Conservation (phyloP, 1,140 invertebrate species). For the Daktulosphaira vitifoliae region DNA sequence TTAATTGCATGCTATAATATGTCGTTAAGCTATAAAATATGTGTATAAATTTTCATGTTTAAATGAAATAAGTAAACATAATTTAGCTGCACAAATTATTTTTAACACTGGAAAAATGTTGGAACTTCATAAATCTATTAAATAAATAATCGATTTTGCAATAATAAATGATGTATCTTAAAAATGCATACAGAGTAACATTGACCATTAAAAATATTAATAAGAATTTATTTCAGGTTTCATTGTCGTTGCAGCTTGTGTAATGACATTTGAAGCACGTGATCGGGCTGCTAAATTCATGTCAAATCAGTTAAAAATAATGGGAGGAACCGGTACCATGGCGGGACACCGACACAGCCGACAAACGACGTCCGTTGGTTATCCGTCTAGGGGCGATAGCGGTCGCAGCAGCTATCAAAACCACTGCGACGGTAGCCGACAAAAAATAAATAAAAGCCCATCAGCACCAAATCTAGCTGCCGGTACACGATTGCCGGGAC, state of each 20-base stretch:
- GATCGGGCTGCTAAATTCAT: slow-evolving; percentile 81
- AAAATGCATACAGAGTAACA: too few species aligned
- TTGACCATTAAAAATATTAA: too few species aligned
- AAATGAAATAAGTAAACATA: too few species aligned
- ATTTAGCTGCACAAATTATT: too few species aligned
- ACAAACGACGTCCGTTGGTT: slow-evolving; percentile 24
- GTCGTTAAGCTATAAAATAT: too few species aligned
- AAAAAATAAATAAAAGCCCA: slow-evolving; percentile 47
- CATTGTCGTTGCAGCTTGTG: slow-evolving; percentile 83
- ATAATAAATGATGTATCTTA: too few species aligned
- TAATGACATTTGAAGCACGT: slow-evolving; percentile 88
- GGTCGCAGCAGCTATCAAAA: slow-evolving; percentile 36
- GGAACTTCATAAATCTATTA: too few species aligned
- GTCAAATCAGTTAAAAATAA: slow-evolving; percentile 59
- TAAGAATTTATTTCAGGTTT: slow-evolving; percentile 62
- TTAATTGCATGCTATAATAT: too few species aligned
- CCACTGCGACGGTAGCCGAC: slow-evolving; percentile 22
- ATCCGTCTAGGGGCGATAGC: slow-evolving; percentile 39
- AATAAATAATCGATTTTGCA: too few species aligned
- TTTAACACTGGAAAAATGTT: too few species aligned
- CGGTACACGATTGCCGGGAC: background rate
- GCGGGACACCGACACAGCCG: slow-evolving; percentile 33
- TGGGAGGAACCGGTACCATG: slow-evolving; percentile 42
- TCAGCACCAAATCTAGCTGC: slow-evolving; percentile 49
- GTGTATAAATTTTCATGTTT: too few species aligned